Conservation (phyloP, 1,140 invertebrate species). For the Melanaphis sacchari region DNA sequence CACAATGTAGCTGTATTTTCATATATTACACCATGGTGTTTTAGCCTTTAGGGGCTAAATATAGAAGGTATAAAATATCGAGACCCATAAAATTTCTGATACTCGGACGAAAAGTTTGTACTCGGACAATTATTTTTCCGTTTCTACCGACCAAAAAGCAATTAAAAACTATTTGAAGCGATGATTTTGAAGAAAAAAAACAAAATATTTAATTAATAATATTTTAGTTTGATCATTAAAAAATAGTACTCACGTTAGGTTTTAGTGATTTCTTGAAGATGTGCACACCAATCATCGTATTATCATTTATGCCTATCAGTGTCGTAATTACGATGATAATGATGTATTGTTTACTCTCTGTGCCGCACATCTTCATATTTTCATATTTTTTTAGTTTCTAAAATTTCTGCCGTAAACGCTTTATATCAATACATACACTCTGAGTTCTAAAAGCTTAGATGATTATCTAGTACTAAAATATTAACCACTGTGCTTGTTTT, state of each 20-base stretch:
- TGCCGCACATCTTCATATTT: not conserved
- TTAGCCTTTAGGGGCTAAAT: not conserved
- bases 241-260: not conserved
- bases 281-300: not conserved
- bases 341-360: not conserved
- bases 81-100: not conserved
- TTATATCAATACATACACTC: no score
- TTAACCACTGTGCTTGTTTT: not conserved
- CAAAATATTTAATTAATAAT: not conserved
- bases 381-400: not conserved
- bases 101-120: not conserved
- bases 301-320: not conserved
- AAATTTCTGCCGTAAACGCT: not conserved
- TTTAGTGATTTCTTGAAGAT: not conserved
- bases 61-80: not conserved
- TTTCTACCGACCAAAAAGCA: not conserved
- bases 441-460: not conserved
- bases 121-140: not conserved
- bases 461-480: not conserved
- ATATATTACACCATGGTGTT: not conserved
- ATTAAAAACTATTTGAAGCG: not conserved
- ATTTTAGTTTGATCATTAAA: constrained; percentile 7
- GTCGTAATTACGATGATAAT: not conserved
- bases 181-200: not conserved
- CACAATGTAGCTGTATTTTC: not conserved